Evolutionary conservation across 1,140 invertebrate species (phyloP), one percentile per base, ranked within the genome.

Genomic region (Artemia franciscana): DNA sequence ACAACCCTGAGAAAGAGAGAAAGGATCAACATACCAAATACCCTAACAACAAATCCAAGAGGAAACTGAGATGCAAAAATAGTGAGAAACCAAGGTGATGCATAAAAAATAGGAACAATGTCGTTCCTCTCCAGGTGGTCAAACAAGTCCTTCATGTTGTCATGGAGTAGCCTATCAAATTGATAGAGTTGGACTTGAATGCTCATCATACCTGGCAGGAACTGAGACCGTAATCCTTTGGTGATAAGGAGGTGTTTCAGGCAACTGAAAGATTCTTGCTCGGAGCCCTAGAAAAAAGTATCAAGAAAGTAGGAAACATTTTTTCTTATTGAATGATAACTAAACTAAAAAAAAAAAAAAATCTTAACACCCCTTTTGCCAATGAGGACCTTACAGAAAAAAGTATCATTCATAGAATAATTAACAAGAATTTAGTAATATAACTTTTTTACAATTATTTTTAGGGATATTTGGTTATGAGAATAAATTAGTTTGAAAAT

Each of bases 1-100:
- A n/a, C n/a, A n/a, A n/a, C 21, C 39, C 12, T 51, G 39, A 51
- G 21, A 15, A 3, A 15, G 39, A 51, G 12, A 18, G 24, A 26
- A 39, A 63, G 59, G 62, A 60, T 60, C n/a, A 25, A 68, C 74
- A 79, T 73, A 91, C 88, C 91, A 73, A 93, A 92, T 2, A 95
- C 85, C 65, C 91, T 78, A 0, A 89, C 84, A 15, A 95, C 91
- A 75, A 95, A 94, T 12, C 89, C 91, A n/a, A 96, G 73, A 0
- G 91, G 87, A 73, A 95, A 96, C 74, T 94, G 91, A 21, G 91
- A 94, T 15, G 91, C 90, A 76, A 95, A 97, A 9, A 96, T 75
- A 0, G 92, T 97, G 0, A 96, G 77, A 66, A 96, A 84, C 91
- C 91, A 97, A 0, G 91, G 91, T 0, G 92, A 90, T 1, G 91